Percentiles rank a stretch among this genome's conserved stretches.
Conservation (phyloP, 2,113 vertebrate genomes). For the Pholis gunnellus region DNA sequence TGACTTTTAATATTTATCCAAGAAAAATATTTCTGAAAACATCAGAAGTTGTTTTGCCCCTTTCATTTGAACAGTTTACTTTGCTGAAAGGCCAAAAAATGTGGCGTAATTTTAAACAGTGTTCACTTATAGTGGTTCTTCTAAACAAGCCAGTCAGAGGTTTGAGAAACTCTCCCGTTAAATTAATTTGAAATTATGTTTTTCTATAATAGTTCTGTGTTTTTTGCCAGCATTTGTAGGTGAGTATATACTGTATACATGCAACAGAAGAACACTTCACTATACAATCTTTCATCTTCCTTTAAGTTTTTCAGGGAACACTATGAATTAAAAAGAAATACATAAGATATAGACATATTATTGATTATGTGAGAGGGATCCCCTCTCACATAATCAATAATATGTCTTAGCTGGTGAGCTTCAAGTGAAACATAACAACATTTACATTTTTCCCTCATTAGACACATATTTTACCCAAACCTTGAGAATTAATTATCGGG, state of each 20-base stretch:
- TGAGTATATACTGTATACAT: background rate
- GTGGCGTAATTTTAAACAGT: conserved; percentile 43
- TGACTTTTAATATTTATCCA: conserved; percentile 79
- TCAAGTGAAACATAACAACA: conserved; percentile 62
- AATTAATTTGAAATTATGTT: background rate
- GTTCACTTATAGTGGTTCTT: conserved; percentile 39
- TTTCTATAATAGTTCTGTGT: background rate
- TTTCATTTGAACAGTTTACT: conserved; percentile 62
- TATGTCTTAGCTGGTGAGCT: conserved; percentile 5
- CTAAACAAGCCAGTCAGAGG: conserved; percentile 1
- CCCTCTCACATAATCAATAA: no score
- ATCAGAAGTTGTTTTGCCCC: conserved; percentile 71
- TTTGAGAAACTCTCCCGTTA: background rate
- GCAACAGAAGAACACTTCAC: background rate
- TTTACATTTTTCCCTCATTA: conserved; percentile 78
- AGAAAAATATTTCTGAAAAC: conserved; percentile 71
- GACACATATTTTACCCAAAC: conserved; percentile 68
- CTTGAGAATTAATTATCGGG: conserved; percentile 79
- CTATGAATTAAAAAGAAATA: conserved; percentile 24
- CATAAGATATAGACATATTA: conserved; percentile 42
- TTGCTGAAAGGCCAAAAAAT: conserved; percentile 48
- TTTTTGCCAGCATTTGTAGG: background rate
- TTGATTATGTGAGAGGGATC: conserved; percentile 57
- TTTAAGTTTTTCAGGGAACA: conserved; percentile 21
- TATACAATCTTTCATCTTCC: background rate